Evolutionary conservation across 2,888 invertebrate genomes (phyloP), one percentile per base, ranked within the genome.

Genomic region (Hypolimnas misippus): DNA sequence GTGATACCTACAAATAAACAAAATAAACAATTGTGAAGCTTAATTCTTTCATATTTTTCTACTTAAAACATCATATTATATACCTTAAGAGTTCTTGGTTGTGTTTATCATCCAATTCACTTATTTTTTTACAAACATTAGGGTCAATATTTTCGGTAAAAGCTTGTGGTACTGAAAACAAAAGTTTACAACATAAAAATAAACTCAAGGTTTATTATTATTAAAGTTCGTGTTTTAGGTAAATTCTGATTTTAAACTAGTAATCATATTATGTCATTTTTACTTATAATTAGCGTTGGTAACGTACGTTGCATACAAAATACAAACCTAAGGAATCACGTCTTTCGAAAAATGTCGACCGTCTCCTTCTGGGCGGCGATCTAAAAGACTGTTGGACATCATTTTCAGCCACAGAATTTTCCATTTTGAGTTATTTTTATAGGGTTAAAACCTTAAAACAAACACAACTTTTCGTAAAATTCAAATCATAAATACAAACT

Each of bases 341-440:
- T 69, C 84, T 81, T 71, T 88, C 87, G 69, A 91, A 91, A 67
- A 91, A 91, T 10, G 90, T 90, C 40, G 91, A 91, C 29, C 90
- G 79, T 75, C 90, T 81, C 60, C 90, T 79, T 53, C 84, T 77
- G 14, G 90, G 90, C 38, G 90, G 90, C 12, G 89, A 89, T 14
- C 76, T 77, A 74, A 87, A 82, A 16, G 84, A 76, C 68, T 83
- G 78, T 46, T 85, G 79, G 17, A 65, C 68, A 66, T 84, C 85
- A 55, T 69, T 77, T 67, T 87, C 84, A 59, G 71, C 79, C 3
- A 73, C 68, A 12, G 85, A 84, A 72, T 76, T 83, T 64, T 90
- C 87, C 90, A 90, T 90, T 67, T 57, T 70, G 29, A 8, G 5
- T 12, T 51, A 10, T 19, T 16, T 35, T 42, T 53, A 12, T 7